Percentiles rank a stretch among this genome's conserved stretches.
Conservation (phyloP, 2,113 vertebrate species). For the Isichthys henryi region DNA sequence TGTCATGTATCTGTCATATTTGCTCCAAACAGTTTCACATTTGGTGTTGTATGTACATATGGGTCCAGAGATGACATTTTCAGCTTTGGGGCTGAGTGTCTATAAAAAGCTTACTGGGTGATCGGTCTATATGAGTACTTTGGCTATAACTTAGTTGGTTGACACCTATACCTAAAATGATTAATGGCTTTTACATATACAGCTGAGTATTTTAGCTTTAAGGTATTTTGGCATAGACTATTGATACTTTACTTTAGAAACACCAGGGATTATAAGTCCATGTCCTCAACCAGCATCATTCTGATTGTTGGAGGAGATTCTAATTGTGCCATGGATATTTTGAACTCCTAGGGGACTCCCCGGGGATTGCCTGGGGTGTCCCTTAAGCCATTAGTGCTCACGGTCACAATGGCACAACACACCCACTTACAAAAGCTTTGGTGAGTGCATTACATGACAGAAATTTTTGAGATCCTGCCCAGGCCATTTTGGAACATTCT, state of each 20-base stretch:
- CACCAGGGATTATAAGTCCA: not conserved
- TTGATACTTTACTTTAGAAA: not conserved
- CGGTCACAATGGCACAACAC: not conserved
- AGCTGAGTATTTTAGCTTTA: not conserved
- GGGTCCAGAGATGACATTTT: not conserved
- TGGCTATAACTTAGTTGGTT: not conserved
- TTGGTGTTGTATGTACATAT: not conserved
- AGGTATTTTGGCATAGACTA: not conserved
- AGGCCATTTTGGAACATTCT: not conserved
- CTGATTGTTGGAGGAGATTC: not conserved
- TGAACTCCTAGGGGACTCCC: not conserved
- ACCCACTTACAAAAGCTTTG: not conserved
- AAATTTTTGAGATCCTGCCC: not conserved
- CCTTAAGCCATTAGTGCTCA: not conserved
- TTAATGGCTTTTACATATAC: not conserved
- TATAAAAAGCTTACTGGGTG: not conserved
- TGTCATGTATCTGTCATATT: not conserved
- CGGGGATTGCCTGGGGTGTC: not conserved
- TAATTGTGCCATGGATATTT: not conserved
- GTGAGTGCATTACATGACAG: not conserved
- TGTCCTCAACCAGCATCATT: not conserved
- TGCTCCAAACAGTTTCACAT: not conserved
- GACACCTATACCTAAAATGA: not conserved
- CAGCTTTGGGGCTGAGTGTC: not conserved
- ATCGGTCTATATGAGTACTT: not conserved